Evolutionary conservation across 2,113 vertebrate genomes (phyloP).

Genomic region (Petrocephalus microphthalmus): DNA sequence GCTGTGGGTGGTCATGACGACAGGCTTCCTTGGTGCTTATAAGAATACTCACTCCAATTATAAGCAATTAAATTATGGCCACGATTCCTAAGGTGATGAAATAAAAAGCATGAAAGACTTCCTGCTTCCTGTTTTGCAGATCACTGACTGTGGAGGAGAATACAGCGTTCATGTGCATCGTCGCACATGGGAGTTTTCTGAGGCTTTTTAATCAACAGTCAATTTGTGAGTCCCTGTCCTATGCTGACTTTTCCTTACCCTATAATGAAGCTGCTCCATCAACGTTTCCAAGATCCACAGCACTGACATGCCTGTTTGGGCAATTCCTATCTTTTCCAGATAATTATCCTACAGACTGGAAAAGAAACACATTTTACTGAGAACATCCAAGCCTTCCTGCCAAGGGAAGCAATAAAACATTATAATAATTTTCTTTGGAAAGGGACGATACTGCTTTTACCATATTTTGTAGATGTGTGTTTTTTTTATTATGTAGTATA

Average conservation of each 20-base stretch:
- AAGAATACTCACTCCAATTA: neutral
- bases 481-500: slow-evolving; percentile 58
- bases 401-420: slow-evolving; percentile 62
- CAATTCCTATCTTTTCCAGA: slow-evolving; percentile 94
- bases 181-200: neutral
- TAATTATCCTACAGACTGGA: slow-evolving; percentile 89
- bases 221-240: slow-evolving; percentile 21
- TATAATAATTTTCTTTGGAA: slow-evolving; percentile 66
- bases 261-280: slow-evolving; percentile 50
- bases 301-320: slow-evolving; percentile 58
- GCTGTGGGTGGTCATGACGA: neutral
- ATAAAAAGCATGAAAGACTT: neutral
- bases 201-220: slow-evolving; percentile 64
- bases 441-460: slow-evolving; percentile 70
- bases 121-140: neutral
- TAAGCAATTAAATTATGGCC: neutral
- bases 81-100: neutral
- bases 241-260: slow-evolving; percentile 30
- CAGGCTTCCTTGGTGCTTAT: neutral
- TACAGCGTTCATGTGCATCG: neutral
- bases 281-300: slow-evolving; percentile 60
- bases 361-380: slow-evolving; percentile 83
- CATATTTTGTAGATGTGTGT: slow-evolving; percentile 68
- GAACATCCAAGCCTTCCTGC: slow-evolving; percentile 83
- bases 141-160: neutral